A percentile compares a stretch with the other conserved stretches of the same genome.
phyloP scores from a whole-genome alignment of 2,113 vertebrate genomes.

The Oryzias celebensis region DNA sequence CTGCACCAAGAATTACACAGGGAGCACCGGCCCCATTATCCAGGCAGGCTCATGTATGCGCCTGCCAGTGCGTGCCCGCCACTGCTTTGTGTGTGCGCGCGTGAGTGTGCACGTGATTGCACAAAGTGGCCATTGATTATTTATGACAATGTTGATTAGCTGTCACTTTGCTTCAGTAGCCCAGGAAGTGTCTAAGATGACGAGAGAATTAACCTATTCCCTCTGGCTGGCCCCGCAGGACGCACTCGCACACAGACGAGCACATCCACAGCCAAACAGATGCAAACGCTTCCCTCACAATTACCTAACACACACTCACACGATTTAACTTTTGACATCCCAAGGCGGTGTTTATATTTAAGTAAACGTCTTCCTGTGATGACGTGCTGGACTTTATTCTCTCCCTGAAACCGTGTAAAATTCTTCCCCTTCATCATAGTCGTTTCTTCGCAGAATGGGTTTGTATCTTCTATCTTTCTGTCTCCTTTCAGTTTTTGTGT shows the following conservation, averaged over 20 bases:
- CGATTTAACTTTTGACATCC: constrained; percentile 65
- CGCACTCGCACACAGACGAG: constrained; percentile 36
- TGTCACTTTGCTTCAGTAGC: constrained; percentile 81
- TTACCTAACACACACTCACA: constrained; percentile 49
- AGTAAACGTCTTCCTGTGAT: constrained; percentile 65
- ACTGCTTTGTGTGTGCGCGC: constrained; percentile 48
- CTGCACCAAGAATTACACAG: constrained; percentile 71
- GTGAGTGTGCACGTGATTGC: constrained; percentile 51
- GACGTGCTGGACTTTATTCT: constrained; percentile 65
- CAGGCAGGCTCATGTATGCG: constrained; percentile 45
- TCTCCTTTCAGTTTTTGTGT: constrained; percentile 6
- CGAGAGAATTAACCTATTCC: constrained; percentile 81
- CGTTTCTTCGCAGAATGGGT: constrained; percentile 11
- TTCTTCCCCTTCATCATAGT: constrained; percentile 39
- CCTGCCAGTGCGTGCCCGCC: constrained; percentile 27
- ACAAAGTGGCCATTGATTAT: constrained; percentile 84
- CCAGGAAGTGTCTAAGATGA: constrained; percentile 83
- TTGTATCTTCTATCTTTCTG: constrained; percentile 13
- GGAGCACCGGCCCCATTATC: constrained; percentile 76
- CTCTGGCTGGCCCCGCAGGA: constrained; percentile 65
- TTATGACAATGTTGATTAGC: constrained; percentile 88
- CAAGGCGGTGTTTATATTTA: constrained; percentile 65
- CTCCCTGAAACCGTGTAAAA: constrained; percentile 59
- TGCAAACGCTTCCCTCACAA: constrained; percentile 52
- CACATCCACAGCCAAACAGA: constrained; percentile 47